Evolutionary conservation across 2,888 invertebrate genomes (phyloP).

Genomic region (Boloria selene): DNA sequence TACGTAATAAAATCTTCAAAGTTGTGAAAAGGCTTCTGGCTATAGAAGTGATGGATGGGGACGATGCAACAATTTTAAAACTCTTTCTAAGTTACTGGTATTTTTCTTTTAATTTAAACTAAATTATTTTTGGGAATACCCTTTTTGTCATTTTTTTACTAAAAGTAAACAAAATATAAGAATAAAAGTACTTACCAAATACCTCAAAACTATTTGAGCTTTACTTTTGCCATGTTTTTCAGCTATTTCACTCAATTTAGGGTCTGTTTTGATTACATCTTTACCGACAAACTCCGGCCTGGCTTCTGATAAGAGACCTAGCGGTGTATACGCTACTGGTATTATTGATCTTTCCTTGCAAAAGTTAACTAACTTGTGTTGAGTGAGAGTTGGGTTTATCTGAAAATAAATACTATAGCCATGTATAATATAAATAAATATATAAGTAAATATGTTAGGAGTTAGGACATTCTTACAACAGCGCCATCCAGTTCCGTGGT

Average conservation of each 20-base stretch:
- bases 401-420: slow-evolving; percentile 7
- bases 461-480: no score
- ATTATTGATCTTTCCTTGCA: slow-evolving; percentile 85
- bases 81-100: no score
- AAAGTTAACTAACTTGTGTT: slow-evolving; percentile 86
- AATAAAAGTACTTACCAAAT: slow-evolving; percentile 84
- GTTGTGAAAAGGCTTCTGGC: no score
- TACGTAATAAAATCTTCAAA: no score
- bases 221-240: slow-evolving; percentile 85
- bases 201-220: slow-evolving; percentile 85
- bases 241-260: slow-evolving; percentile 80
- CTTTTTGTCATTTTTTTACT: no score
- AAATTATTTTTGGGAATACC: no score
- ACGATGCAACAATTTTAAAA: no score
- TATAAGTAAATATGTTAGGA: no score
- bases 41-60: no score
- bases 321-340: slow-evolving; percentile 88
- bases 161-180: slow-evolving; percentile 3
- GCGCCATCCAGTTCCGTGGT: no score
- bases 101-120: no score
- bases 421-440: no score
- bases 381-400: slow-evolving; percentile 84
- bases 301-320: slow-evolving; percentile 80
- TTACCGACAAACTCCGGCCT: slow-evolving; percentile 74
- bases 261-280: slow-evolving; percentile 82